Base-by-base conservation (phyloP, 2,888 invertebrate genomes). In the Baccha elongata region DNA sequence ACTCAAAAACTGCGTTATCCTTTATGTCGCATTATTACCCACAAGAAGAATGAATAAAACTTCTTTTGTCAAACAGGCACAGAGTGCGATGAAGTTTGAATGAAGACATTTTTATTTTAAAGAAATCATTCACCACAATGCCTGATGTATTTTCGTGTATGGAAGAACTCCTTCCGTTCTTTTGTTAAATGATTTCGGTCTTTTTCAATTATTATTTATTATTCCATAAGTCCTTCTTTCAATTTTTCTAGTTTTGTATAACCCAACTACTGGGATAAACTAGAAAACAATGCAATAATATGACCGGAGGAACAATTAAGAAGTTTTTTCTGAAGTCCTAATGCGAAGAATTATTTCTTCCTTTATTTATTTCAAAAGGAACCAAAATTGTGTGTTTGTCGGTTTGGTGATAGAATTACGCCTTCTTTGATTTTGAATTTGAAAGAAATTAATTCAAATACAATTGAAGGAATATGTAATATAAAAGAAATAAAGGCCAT, bases 361-460 rank as follows among this genome's bases (percentile, higher is more conserved):
- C 10, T 60, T 76, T 40, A 19, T 46, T 15, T 74, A 26, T 58
- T 29, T 52, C 13, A 4, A n/a, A 3, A 4, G 11, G 7, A 3
- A 32, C 3, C 23, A 40, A 32, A 53, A n/a, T 42, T 0, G 8
- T 32, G 17, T 21, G n/a, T 26, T 3, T 44, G 42, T 42, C 35
- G n/a, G 71, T 81, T 44, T 72, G 78, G 83, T 83, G 83, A 83
- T 83, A 78, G 83, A 83, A 83, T 83, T 83, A 83, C 83, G 83
- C 83, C 83, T 67, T 44, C 67, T 78, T 83, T 83, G 83, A 83
- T 83, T 78, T n/a, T 58, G 11, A 21, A 23, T 46, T 15, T 75
- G 62, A 72, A 50, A 40, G 42, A 68, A 72, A 35, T 72, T 62
- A 72, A 83, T 78, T 68, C 72, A 42, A 40, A 50, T 40, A 72